phyloP scores from a whole-genome alignment of 2,113 vertebrate genomes.

The Coturnix japonica region DNA sequence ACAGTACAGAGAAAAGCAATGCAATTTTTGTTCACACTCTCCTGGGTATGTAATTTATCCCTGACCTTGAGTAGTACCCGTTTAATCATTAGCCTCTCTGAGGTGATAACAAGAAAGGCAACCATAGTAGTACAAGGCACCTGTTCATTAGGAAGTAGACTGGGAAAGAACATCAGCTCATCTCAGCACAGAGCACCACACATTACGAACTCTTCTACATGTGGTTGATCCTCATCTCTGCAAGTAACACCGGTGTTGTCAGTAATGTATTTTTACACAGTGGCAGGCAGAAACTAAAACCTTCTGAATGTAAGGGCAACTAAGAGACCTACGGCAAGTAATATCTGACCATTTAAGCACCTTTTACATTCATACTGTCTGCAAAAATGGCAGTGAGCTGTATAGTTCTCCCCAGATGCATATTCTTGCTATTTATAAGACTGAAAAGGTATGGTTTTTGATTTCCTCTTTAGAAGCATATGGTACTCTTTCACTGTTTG shows the following conservation, averaged over 20 bases:
- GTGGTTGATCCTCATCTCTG: not conserved
- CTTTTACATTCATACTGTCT: rapidly evolving
- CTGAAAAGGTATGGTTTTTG: not conserved
- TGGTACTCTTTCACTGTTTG: not conserved
- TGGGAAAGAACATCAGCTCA: not conserved
- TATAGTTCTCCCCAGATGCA: not conserved
- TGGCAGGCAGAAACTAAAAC: not conserved
- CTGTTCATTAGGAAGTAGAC: not conserved
- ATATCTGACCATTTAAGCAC: not conserved
- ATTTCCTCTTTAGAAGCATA: not conserved
- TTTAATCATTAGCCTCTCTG: conserved; percentile 1
- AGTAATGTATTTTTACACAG: not conserved
- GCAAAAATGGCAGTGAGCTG: not conserved
- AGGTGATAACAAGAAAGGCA: conserved; percentile 26
- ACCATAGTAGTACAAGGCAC: not conserved
- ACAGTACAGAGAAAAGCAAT: not conserved
- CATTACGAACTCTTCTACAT: not conserved
- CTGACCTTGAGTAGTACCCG: not conserved
- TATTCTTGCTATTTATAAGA: not conserved
- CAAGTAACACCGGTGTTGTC: not conserved
- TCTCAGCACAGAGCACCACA: rapidly evolving
- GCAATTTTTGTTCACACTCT: not conserved
- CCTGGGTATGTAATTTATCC: not conserved
- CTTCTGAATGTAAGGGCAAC: not conserved
- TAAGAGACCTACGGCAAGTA: not conserved